These are phyloP conservation scores for Engystomops pustulosus DNA, from an alignment of 2,113 vertebrate genomes.

Conservation along the genomic window DNA sequence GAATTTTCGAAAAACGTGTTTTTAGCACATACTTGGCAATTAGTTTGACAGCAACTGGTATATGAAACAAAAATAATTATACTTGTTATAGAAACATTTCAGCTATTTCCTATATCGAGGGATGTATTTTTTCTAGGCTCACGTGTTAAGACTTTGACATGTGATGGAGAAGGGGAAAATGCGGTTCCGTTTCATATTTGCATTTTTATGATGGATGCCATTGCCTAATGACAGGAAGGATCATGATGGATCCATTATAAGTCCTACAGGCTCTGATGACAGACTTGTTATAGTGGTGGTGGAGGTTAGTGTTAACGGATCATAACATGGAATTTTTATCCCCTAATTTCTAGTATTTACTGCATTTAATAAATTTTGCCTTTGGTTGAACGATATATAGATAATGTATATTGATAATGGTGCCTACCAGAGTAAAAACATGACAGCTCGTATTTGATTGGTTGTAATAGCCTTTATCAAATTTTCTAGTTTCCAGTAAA, in stretches of 20 bases:
- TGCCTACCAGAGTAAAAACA: background rate
- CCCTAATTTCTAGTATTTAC: no score
- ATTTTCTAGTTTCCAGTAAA: background rate
- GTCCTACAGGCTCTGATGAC: no score
- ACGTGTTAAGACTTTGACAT: background rate
- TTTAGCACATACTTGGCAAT: constrained; percentile 53
- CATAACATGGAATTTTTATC: no score
- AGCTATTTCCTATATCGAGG: constrained; percentile 40
- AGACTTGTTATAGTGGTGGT: no score
- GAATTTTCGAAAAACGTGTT: constrained; percentile 52
- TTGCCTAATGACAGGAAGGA: background rate
- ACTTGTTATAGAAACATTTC: constrained; percentile 45
- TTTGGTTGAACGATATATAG: no score
- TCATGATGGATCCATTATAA: background rate
- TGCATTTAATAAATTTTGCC: no score
- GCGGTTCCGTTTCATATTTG: background rate
- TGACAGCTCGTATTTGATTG: background rate
- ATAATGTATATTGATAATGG: background rate
- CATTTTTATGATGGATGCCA: background rate
- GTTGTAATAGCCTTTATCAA: background rate
- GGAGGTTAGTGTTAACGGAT: no score
- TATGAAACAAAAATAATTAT: constrained; percentile 54
- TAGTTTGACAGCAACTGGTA: constrained; percentile 54
- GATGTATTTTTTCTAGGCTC: constrained; percentile 27
- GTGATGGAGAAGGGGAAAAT: background rate